Evolutionary conservation across 1,140 invertebrate species (phyloP).

Genomic region (Pseudomyrmex pallidus): DNA sequence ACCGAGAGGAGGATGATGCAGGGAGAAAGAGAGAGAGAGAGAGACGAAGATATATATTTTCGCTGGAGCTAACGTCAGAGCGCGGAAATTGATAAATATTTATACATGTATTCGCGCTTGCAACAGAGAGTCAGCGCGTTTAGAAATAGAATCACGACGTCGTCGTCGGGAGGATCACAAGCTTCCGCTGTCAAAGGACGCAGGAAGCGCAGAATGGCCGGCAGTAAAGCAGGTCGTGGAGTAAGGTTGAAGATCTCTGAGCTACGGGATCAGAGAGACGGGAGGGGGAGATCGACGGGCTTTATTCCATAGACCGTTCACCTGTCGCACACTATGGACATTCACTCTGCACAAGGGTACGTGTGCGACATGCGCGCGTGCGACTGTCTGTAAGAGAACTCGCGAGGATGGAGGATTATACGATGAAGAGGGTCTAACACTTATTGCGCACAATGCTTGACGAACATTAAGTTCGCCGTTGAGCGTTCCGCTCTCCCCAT

Average conservation of each 20-base stretch:
- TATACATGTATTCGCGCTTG: conserved; percentile 7
- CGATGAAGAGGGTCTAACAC: conserved; percentile 51
- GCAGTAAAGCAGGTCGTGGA: conserved; percentile 40
- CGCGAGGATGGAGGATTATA: conserved; percentile 26
- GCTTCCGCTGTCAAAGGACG: conserved; percentile 43
- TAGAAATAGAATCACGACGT: conserved; percentile 38
- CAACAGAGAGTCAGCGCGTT: neutral
- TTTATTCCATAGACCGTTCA: conserved; percentile 51
- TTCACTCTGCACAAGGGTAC: conserved; percentile 6
- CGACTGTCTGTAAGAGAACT: conserved; percentile 1
- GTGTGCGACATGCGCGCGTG: conserved; percentile 12
- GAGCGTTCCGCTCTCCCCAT: conserved; percentile 15
- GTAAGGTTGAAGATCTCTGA: conserved; percentile 49
- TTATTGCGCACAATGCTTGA: conserved; percentile 53
- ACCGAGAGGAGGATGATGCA: neutral
- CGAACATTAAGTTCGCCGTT: conserved; percentile 46
- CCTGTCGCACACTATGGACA: conserved; percentile 53
- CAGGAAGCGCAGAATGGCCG: conserved; percentile 43
- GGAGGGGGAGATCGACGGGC: neutral
- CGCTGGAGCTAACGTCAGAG: conserved; percentile 6
- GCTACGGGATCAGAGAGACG: conserved; percentile 28
- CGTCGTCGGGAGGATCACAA: conserved; percentile 20
- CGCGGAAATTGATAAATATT: conserved; percentile 30
- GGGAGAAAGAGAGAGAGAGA: neutral
- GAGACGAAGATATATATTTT: neutral